Conservation (phyloP, 1,140 invertebrate species). For the Dermatophagoides farinae region DNA sequence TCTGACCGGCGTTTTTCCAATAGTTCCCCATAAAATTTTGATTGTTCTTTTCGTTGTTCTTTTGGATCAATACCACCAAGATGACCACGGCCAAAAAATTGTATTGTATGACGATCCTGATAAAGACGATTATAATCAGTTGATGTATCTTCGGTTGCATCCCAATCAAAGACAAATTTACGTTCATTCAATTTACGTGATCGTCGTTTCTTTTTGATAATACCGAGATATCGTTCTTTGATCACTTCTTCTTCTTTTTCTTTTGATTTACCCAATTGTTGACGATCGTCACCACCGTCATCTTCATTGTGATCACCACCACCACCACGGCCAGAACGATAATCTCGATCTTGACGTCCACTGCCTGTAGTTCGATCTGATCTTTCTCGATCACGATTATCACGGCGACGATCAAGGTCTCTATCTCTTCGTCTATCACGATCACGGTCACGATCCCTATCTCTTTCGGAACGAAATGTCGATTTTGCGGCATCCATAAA, state of each 20-base stretch:
- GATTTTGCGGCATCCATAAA: constrained; percentile 40
- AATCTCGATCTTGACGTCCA: background rate
- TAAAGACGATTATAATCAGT: constrained; percentile 93
- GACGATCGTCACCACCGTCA: constrained; percentile 17
- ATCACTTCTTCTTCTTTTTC: constrained; percentile 79
- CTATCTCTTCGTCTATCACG: constrained; percentile 16
- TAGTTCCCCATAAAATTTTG: constrained; percentile 92
- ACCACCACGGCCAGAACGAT: constrained; percentile 19
- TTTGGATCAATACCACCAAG: constrained; percentile 76
- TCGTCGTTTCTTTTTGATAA: constrained; percentile 76
- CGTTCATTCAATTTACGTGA: constrained; percentile 83
- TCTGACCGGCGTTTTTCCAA: constrained; percentile 84
- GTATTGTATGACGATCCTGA: constrained; percentile 56
- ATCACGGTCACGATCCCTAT: constrained; percentile 22
- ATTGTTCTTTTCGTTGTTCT: constrained; percentile 42
- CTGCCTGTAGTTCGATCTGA: constrained; percentile 1
- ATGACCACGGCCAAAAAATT: constrained; percentile 94
- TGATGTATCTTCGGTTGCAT: constrained; percentile 91
- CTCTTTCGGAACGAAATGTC: constrained; percentile 26
- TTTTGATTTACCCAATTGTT: constrained; percentile 42
- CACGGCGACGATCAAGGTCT: constrained; percentile 17
- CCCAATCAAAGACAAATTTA: constrained; percentile 99
- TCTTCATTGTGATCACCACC: constrained; percentile 25
- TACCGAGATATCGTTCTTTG: constrained; percentile 73
- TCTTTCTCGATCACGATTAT: constrained; percentile 10